Conservation (phyloP, 2,797 vertebrate species). For the Brachyrhaphis roseni region DNA sequence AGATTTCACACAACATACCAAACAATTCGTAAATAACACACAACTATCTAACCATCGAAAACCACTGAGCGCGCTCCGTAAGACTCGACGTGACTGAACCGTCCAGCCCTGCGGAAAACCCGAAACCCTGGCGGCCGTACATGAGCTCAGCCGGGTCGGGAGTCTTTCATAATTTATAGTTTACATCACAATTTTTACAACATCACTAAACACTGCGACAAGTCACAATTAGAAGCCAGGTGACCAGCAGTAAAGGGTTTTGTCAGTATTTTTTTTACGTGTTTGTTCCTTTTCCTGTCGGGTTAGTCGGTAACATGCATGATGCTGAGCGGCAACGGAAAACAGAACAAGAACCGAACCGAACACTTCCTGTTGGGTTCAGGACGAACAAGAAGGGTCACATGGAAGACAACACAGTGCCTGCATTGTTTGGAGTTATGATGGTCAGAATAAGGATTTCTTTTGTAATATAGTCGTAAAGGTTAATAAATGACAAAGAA, state of each 20-base stretch:
- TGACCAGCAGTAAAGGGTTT: conserved; percentile 44
- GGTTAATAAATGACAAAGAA: not conserved
- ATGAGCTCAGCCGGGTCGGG: conserved; percentile 23
- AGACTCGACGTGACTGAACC: conserved; percentile 41
- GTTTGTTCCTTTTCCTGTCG: conserved; percentile 23
- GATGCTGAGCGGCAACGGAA: conserved; percentile 32
- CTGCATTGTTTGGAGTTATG: conserved; percentile 4
- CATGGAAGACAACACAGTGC: conserved; percentile 26
- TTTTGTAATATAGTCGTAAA: not conserved
- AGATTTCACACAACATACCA: conserved; percentile 73
- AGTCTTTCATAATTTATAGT: conserved; percentile 69
- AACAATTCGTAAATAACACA: conserved; percentile 69
- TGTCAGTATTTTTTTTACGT: conserved; percentile 23
- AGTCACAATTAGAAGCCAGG: conserved; percentile 52
- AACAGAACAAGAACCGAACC: conserved; percentile 21
- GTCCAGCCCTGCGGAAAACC: conserved; percentile 21
- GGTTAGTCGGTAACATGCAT: conserved; percentile 28
- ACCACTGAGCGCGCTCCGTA: conserved; percentile 47
- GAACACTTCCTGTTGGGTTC: not conserved
- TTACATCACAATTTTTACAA: conserved; percentile 74
- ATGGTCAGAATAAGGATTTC: not conserved
- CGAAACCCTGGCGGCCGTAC: not conserved
- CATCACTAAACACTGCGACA: conserved; percentile 57
- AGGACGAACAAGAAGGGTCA: not conserved
- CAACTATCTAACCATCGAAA: conserved; percentile 66